Evolutionary conservation across 2,113 vertebrate species (phyloP).

Genomic region (Fregetta grallaria): DNA sequence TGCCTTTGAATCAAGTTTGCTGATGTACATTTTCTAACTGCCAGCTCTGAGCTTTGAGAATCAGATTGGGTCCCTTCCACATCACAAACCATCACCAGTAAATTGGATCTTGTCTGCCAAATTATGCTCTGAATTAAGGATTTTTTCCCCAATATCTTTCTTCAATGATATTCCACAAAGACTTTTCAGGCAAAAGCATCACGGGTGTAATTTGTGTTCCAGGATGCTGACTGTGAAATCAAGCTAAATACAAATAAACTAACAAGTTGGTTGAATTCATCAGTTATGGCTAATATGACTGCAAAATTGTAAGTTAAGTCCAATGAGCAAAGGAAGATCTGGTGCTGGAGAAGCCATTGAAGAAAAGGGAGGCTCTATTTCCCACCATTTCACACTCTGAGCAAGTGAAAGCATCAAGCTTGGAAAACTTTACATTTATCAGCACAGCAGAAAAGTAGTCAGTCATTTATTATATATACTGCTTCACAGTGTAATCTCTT

Average conservation of each 20-base stretch:
- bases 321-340: neutral
- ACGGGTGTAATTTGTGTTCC: neutral
- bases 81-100: neutral
- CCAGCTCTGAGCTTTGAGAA: neutral
- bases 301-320: neutral
- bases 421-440: constrained; percentile 6
- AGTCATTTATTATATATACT: constrained; percentile 51
- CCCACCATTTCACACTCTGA: neutral
- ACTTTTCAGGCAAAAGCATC: neutral
- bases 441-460: constrained; percentile 33
- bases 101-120: neutral
- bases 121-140: neutral
- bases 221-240: neutral
- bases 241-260: neutral
- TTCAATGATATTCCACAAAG: neutral
- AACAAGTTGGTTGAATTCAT: neutral
- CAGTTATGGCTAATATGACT: neutral
- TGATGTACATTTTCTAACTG: neutral
- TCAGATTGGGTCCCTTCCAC: neutral
- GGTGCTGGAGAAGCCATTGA: neutral
- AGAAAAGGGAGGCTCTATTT: neutral
- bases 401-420: neutral
- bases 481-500: constrained; percentile 19
- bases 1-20: neutral
- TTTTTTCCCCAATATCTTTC: neutral